Conservation (phyloP, 2,888 invertebrate species). For the Aspidiotus destructor region DNA sequence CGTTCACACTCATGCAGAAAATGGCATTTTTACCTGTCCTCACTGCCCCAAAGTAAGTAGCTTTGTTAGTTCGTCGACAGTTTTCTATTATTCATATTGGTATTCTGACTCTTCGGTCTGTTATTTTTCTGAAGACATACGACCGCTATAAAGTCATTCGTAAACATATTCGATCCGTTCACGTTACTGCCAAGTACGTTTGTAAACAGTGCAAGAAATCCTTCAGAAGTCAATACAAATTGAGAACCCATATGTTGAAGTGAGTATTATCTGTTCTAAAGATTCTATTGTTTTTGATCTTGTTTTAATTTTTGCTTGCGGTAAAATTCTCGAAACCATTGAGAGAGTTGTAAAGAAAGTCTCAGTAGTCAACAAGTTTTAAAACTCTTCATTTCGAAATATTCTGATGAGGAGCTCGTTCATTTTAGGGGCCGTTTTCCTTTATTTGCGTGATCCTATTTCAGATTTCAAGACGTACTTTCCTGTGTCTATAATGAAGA, state of each 20-base stretch:
- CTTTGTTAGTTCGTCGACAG: neutral
- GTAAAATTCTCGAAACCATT: too few relatives aligned
- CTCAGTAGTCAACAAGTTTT: too few relatives aligned
- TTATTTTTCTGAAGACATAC: slow-evolving; percentile 24
- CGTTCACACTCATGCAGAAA: slow-evolving; percentile 51
- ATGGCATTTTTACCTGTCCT: slow-evolving; percentile 58
- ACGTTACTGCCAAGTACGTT: slow-evolving; percentile 56
- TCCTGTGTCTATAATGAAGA: too few relatives aligned
- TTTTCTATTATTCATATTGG: neutral
- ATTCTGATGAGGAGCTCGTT: too few relatives aligned
- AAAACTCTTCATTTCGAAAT: too few relatives aligned
- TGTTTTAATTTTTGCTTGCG: too few relatives aligned
- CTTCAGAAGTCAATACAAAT: slow-evolving; percentile 60
- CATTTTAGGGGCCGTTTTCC: too few relatives aligned
- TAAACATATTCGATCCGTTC: slow-evolving; percentile 64
- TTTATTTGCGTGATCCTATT: too few relatives aligned
- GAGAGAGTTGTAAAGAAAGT: too few relatives aligned
- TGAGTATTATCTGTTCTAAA: slow-evolving; percentile 37
- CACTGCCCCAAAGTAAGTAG: slow-evolving; percentile 52
- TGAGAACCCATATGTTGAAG: slow-evolving; percentile 60
- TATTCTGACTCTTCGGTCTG: neutral
- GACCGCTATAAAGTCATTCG: slow-evolving; percentile 53
- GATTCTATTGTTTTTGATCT: too few relatives aligned
- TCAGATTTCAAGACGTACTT: too few relatives aligned
- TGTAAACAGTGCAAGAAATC: slow-evolving; percentile 60